Evolutionary conservation across 2,113 vertebrate genomes (phyloP).

Genomic region (Mesocricetus auratus): DNA sequence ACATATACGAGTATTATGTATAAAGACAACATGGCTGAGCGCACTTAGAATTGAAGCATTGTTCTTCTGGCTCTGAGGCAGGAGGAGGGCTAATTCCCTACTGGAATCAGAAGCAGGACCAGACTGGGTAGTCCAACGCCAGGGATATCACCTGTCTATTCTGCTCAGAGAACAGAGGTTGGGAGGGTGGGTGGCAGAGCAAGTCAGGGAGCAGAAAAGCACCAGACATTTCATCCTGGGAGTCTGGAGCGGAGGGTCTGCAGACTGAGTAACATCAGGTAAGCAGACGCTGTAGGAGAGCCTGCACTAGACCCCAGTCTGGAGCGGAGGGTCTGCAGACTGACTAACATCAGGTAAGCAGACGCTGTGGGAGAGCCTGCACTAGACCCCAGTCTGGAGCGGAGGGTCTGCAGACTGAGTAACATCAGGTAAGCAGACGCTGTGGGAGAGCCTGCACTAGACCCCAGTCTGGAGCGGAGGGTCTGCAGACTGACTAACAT

Average conservation of each 20-base stretch:
- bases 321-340: no score
- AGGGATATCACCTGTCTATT: no score
- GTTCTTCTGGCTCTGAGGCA: not conserved
- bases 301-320: not conserved
- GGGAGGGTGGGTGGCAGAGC: not conserved
- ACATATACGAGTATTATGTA: not conserved
- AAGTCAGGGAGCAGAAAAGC: no score
- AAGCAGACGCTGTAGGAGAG: no score
- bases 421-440: not conserved
- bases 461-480: no score
- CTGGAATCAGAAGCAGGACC: rapidly evolving
- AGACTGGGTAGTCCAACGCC: not conserved
- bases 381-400: not conserved
- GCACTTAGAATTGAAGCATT: not conserved
- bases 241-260: not conserved
- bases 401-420: not conserved
- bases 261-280: not conserved
- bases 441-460: not conserved
- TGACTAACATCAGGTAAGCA: no score
- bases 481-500: no score
- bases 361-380: no score
- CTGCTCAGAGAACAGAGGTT: not conserved
- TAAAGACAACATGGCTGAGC: not conserved
- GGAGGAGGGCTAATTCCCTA: no score
- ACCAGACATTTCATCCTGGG: not conserved